Evolutionary conservation across 2,113 vertebrate species (phyloP).

Genomic region (Aptenodytes forsteri): DNA sequence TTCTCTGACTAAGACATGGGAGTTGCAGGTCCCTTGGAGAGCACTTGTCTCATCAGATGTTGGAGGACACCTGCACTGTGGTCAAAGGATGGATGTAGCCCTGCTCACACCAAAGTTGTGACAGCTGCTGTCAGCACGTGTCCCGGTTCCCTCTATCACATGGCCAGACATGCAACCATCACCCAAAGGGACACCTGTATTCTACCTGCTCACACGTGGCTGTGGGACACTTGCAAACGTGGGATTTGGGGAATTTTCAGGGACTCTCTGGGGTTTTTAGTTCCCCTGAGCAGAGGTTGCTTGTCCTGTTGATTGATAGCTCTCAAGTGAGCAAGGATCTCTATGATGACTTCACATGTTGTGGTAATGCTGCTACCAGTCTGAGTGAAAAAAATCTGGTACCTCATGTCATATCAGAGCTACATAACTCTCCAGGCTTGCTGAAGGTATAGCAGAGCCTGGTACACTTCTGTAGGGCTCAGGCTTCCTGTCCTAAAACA

Average conservation of each 20-base stretch:
- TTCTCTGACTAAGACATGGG: not conserved
- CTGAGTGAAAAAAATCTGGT: not conserved
- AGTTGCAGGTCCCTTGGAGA: not conserved
- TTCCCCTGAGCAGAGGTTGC: not conserved
- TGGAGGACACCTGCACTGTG: not conserved
- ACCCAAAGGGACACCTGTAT: not conserved
- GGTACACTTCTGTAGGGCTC: not conserved
- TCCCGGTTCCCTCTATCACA: not conserved
- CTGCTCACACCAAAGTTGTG: not conserved
- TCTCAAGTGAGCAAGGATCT: not conserved
- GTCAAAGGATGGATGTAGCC: not conserved
- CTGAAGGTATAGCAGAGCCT: not conserved
- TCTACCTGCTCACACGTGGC: not conserved
- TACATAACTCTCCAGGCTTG: not conserved
- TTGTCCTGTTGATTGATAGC: not conserved
- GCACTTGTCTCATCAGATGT: rapidly evolving
- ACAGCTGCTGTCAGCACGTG: not conserved
- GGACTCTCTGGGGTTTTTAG: not conserved
- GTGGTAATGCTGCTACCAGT: not conserved
- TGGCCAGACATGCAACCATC: not conserved
- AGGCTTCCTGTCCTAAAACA: not conserved
- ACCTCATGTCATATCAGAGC: not conserved
- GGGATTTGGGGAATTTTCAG: not conserved
- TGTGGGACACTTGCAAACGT: no score
- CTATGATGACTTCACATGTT: not conserved